phyloP scores from a whole-genome alignment of 1,140 invertebrate genomes.

The Himalopsyche phryganea region DNA sequence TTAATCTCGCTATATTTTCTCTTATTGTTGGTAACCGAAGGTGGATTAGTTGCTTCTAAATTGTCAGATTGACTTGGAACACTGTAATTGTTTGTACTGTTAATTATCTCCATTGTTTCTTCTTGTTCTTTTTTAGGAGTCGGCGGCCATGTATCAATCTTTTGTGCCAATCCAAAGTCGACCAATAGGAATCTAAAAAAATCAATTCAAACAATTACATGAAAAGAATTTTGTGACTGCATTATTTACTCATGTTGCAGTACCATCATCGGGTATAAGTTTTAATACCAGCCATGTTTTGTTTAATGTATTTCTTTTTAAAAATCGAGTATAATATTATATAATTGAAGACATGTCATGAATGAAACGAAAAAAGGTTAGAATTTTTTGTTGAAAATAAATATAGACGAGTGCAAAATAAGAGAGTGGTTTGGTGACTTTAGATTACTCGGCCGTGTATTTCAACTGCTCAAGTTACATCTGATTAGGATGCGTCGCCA shows the following conservation, averaged over 20 bases:
- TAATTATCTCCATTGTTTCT: too few relatives aligned
- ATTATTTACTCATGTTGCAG: neutral
- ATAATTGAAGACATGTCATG: neutral
- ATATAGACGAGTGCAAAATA: too few relatives aligned
- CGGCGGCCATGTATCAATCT: constrained; percentile 37
- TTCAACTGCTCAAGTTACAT: too few relatives aligned
- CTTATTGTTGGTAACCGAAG: constrained; percentile 4
- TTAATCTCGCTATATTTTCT: constrained; percentile 18
- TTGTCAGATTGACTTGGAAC: neutral
- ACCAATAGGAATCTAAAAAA: constrained; percentile 67
- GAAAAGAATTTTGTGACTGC: neutral
- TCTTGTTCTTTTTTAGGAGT: constrained; percentile 4
- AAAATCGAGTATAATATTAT: neutral
- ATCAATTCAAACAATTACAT: constrained; percentile 16
- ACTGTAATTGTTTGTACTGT: too few relatives aligned
- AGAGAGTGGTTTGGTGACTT: too few relatives aligned
- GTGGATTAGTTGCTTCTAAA: constrained; percentile 8
- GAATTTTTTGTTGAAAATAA: too few relatives aligned
- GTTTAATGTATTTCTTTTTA: neutral
- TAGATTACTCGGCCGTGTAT: too few relatives aligned
- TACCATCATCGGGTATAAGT: neutral
- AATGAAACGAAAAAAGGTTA: too few relatives aligned
- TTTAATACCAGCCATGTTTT: neutral
- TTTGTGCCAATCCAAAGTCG: constrained; percentile 87
- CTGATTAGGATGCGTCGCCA: too few relatives aligned